Base-by-base conservation (phyloP, 2,888 invertebrate species). In the Drosophila paramelanica region DNA sequence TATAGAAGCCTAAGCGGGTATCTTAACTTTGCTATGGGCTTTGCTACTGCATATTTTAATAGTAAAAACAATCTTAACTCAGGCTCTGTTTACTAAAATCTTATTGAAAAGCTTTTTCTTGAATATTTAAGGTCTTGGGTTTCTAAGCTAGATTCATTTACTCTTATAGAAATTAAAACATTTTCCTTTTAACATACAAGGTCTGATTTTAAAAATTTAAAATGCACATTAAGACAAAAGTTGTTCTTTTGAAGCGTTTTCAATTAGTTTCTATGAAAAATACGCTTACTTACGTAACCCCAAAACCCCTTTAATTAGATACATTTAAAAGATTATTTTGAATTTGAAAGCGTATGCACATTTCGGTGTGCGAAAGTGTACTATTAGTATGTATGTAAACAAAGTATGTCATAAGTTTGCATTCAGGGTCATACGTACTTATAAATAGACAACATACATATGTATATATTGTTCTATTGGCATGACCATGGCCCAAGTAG, bases 371-470 rank as follows among this genome's bases (percentile, higher is more conserved):
- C 4, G 14, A 13, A 43, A 43, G 20, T 5, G 5, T 13, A 33
- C 20, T n/a, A 33, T 36, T 39, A n/a, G 17, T 36, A 42, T 20
- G 23, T 43, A 6, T 31, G 20, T 27, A 46, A 50, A 45, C n/a
- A n/a, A 50, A 41, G 39, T 53, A 41, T 69, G 36, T 27, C 64
- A 64, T 45, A 50, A 49, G 27, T 38, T 33, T 33, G 43, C 38
- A 45, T 49, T 77, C 62, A 77, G 36, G 73, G 74, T 62, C 61
- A 62, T 7, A 31, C 20, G 13, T 13, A 5, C 11, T 17, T 17
- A 13, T 13, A 20, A 3, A 31, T 1, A 8, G 27, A 17, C 11
- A 13, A 27, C 8, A n/a, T 3, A 38, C 31, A 23, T 25, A 39
- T 17, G 14, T 2, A 31, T 14, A 13, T 8, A 25, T 10, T 10